Base-by-base conservation (phyloP, 2,888 invertebrate genomes). In the Agrenia bidenticulata region DNA sequence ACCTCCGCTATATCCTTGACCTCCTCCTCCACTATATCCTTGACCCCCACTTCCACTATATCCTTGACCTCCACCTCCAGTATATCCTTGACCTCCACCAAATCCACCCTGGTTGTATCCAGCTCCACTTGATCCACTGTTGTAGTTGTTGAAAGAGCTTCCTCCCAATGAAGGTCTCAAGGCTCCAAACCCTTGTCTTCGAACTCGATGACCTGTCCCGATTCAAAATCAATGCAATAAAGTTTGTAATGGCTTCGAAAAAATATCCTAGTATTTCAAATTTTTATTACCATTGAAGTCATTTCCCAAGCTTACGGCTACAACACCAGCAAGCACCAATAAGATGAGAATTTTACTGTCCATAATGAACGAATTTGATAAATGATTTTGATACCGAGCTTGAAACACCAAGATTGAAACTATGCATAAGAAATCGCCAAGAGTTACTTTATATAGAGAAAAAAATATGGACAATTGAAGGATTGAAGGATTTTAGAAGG, bases 81-180 rank as follows among this genome's bases (percentile, higher is more conserved):
- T 19, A 15, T 49, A 45, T 9, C 42, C 55, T 19, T 41, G 21
- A 54, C 23, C 23, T 13, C n/a, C 21, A 5, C 54, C 57, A 41
- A n/a, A n/a, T 2, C 67, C 67, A 5, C 41, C 41, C 23, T 55
- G 55, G 32, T 17, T 32, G 19, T 32, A 55, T 21, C 55, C 55
- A 9, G 32, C 55, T 32, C 37, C 53, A 21, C 21, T 37, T 32
- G 5, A 53, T 17, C 63, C 58, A 17, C 50, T 41, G 27, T 60
- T 41, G 42, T 55, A 61, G 37, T 65, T 68, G 42, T 68, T 62
- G 49, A 54, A 56, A 0, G 23, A 49, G 23, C 58, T 55, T 15
- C 68, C 69, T 2, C 69, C 69, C 24, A 69, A 51, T 15, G 66
- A 66, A 26, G 69, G 69, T 32, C 69, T 61, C 2, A 69, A 32